Percentiles rank a stretch among this genome's conserved stretches.
These are phyloP conservation scores for Drosophila santomea DNA, from an alignment of 1,140 invertebrate species.

Conservation along the genomic window DNA sequence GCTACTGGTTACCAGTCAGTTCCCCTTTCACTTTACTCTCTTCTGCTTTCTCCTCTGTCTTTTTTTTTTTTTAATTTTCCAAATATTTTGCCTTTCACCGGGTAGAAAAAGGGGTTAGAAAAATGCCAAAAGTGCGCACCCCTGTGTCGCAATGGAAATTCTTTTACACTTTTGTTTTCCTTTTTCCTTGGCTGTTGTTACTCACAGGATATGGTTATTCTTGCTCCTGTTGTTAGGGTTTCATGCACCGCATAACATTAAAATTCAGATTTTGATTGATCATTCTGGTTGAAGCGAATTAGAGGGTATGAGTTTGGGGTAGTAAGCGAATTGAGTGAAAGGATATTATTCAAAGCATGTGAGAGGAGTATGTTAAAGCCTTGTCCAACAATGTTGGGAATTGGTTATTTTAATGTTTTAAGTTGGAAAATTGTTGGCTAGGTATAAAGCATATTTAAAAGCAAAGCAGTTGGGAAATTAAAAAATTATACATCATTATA, in stretches of 20 bases:
- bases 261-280: slow-evolving; percentile 81
- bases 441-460: too few species aligned
- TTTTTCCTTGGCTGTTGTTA: slow-evolving; percentile 46
- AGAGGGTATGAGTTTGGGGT: not conserved
- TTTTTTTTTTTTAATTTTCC: slow-evolving; percentile 68
- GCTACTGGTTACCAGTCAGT: slow-evolving; percentile 67
- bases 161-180: slow-evolving; percentile 63
- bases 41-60: slow-evolving; percentile 13
- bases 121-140: slow-evolving; percentile 63
- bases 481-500: too few species aligned
- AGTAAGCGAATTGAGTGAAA: slow-evolving; percentile 20
- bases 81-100: slow-evolving; percentile 68
- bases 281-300: slow-evolving; percentile 38
- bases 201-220: slow-evolving; percentile 66
- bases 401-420: not conserved
- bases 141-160: slow-evolving; percentile 57
- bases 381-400: slow-evolving; percentile 42
- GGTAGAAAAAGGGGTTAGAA: slow-evolving; percentile 65
- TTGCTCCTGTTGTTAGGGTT: slow-evolving; percentile 66
- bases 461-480: too few species aligned
- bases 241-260: slow-evolving; percentile 81
- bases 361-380: slow-evolving; percentile 36
- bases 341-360: slow-evolving; percentile 3
- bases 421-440: not conserved
- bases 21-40: slow-evolving; percentile 33